Evolutionary conservation across 2,113 vertebrate species (phyloP).

Genomic region (Aphyosemion australe): DNA sequence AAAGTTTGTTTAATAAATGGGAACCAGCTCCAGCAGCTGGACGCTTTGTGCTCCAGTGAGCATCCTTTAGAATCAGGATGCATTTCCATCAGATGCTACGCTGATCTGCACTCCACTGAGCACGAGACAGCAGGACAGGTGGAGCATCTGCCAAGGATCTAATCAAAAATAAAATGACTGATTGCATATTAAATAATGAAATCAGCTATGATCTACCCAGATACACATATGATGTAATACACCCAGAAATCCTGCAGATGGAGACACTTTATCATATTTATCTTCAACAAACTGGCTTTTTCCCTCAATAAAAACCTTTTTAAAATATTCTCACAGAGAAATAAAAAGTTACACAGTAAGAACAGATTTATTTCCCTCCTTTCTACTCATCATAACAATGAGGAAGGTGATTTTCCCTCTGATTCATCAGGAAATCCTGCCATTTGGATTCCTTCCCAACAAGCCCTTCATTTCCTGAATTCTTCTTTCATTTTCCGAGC

Average conservation of each 20-base stretch:
- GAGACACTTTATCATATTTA: slow-evolving; percentile 39
- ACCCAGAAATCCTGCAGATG: slow-evolving; percentile 45
- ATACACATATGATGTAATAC: slow-evolving; percentile 25
- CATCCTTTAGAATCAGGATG: neutral
- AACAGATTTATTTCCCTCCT: too few relatives aligned
- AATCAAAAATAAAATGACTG: too few relatives aligned
- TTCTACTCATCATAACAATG: slow-evolving; percentile 19
- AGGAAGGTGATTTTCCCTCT: slow-evolving; percentile 44
- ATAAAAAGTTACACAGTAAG: too few relatives aligned
- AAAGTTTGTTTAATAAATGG: neutral
- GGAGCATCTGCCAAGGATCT: too few relatives aligned
- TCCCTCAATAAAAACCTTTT: neutral
- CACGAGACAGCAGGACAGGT: neutral
- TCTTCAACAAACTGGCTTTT: neutral
- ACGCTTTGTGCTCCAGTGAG: neutral
- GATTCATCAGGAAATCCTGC: slow-evolving; percentile 61
- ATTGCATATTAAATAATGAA: too few relatives aligned
- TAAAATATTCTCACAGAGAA: too few relatives aligned
- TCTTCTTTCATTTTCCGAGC: slow-evolving; percentile 31
- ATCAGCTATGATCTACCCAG: neutral
- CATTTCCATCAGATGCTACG: slow-evolving; percentile 7
- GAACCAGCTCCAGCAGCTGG: neutral
- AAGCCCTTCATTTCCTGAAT: slow-evolving; percentile 53
- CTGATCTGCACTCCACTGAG: neutral
- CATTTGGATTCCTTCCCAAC: slow-evolving; percentile 57